Base-by-base conservation (phyloP, 2,113 vertebrate genomes). In the Trogon surrucura region DNA sequence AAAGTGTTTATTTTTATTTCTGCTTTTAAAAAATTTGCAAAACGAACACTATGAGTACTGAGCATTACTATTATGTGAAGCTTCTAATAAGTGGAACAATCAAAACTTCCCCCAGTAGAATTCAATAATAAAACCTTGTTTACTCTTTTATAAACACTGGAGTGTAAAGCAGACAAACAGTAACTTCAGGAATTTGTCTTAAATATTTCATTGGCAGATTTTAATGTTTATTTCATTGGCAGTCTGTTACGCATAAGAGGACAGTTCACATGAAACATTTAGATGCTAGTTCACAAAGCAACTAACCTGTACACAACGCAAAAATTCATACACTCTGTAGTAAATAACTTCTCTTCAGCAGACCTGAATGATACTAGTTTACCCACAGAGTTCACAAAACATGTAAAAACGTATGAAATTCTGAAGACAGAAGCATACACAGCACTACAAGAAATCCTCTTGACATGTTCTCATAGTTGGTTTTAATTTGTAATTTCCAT, bases 401-500 rank as follows among this genome's bases (percentile, higher is more conserved):
- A 65, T 0, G 0, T 12, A 78, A 9, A 61, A 61, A 79, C 13
- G 1, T 44, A 53, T 50, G 65, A 88, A 81, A 84, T 53, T 64
- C 23, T 1, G 0, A 88, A 82, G 36, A 66, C 61, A 71, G 62
- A 85, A 79, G 48, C 25, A 86, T 22, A 81, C 21, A 69, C 65
- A 65, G 15, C 41, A 66, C 58, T 89, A 78, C 53, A 84, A 91
- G 61, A 91, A 81, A 91, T 82, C 32, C 69, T 85, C 45, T 48
- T 64, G 79, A 79, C 79, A 61, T 8, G 26, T 57, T 85, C 57
- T 69, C 82, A 93, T 41, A 87, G 75, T 23, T 92, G 72, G 41
- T 96, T 96, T 83, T 93, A 93, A 93, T 95, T 93, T 95, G 88
- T 56, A 78, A 86, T 93, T 94, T 95, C 92, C 74, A 69, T 89